Evolutionary conservation across 2,888 invertebrate species (phyloP), one percentile per base, ranked within the genome.

Genomic region (Caenorhabditis plicata): DNA sequence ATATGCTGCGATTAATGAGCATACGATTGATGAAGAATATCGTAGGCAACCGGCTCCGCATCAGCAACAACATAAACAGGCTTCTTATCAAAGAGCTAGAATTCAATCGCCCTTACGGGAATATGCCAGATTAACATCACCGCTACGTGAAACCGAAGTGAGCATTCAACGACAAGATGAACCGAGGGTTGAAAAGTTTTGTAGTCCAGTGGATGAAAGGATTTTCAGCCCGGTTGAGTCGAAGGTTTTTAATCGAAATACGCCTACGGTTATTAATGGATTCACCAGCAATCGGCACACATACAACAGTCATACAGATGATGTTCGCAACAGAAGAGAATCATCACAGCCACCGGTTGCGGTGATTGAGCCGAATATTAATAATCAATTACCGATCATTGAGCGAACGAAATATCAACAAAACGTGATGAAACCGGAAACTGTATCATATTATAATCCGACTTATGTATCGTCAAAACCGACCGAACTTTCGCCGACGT

Each of bases 221-320:
- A 43, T 67, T 13, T 67, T 55, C 40, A 53, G 64, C 20, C 66
- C 66, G 17, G 68, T 66, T 8, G 60, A 55, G 29, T 64, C 64
- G 9, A 69, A 66, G 45, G 58, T 64, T 1, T 63, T 49, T 33
- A 55, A 54, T 36, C 44, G 54, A 4, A 38, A 36, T 5, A 48
- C 40, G 11, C 61, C 56, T 26, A 65, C 52, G 38, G 51, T 57
- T 27, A 48, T 66, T 31, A 62, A 69, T 48, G 69, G 69, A n/a
- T 67, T 66, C 50, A 62, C 51, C 13, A 57, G 52, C 23, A 57
- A 58, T 17, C 46, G 53, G 39, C 60, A 57, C 32, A 52, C 56
- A 8, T 58, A 58, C 20, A 60, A 60, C 43, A 54, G 54, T 54
- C 60, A 60, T 35, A 53, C 54, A 3, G 54, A 54, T 47, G 49